These are phyloP conservation scores for Pachyseris speciosa DNA, from an alignment of 64 coral and sea anemone species.

Conservation along the genomic window DNA sequence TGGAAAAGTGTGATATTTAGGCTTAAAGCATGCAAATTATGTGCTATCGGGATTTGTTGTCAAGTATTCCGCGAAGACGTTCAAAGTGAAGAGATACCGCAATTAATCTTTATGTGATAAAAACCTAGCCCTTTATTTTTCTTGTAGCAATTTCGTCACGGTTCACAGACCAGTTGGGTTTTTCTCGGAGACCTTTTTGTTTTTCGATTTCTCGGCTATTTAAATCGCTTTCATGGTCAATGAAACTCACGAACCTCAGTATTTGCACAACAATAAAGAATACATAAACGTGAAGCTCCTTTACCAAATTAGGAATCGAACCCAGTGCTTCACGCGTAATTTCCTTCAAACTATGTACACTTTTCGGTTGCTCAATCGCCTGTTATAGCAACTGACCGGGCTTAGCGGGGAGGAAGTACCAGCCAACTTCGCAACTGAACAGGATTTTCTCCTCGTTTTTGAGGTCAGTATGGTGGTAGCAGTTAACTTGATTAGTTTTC, in stretches of 20 bases:
- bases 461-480: background rate
- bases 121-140: background rate
- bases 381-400: background rate
- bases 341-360: background rate
- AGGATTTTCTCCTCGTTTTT: background rate
- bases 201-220: background rate
- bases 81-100: background rate
- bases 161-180: background rate
- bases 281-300: background rate
- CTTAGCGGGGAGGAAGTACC: background rate
- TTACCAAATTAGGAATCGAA: constrained; percentile 42
- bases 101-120: background rate
- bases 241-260: background rate
- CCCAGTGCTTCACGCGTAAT: constrained; percentile 24
- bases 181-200: background rate
- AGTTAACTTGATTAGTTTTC: background rate
- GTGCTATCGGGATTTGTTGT: background rate
- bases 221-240: background rate
- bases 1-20: background rate
- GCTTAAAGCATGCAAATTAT: background rate
- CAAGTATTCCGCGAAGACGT: background rate
- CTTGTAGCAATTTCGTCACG: background rate
- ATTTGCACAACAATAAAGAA: constrained; percentile 18
- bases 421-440: background rate
- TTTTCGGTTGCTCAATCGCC: constrained; percentile 28